Base-by-base conservation (phyloP, 1,140 invertebrate genomes). In the Zaprionus davidi region DNA sequence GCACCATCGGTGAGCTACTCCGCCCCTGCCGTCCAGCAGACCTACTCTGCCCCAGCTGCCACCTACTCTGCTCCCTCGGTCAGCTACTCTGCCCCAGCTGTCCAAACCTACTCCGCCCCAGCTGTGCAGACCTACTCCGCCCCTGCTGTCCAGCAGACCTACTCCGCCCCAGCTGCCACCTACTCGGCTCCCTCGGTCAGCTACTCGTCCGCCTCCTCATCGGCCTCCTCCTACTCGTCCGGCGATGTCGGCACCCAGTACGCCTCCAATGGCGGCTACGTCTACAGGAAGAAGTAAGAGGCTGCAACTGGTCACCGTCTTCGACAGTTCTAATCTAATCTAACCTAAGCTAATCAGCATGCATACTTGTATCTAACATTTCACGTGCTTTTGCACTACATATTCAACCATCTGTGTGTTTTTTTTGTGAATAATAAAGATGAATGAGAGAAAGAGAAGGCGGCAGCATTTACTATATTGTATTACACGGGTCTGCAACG, bases 241-340 rank as follows among this genome's bases (percentile, higher is more conserved):
- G 77, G 34, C 49, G 91, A 92, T 84, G 79, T 71, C 41, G 91
- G 87, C 60, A 92, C 91, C 62, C 91, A 92, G 79, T 92, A 92
- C 28, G 91, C 82, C 58, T 79, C 91, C 79, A 92, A 92, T 63
- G 91, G 91, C 34, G 91, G 91, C 70, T 92, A 92, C 41, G 82
- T 92, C 69, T 92, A 92, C 91, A 91, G 64, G 79, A 92, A 70
- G 82, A 92, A 88, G 85, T 88, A 85, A 79, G 74, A 44, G 55
- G 41, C 63, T 77, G 53, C 24, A 68, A 79, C 73, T 79, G 74
- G 67, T 77, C 81, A 73, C 26, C 49, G 44, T 57, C 65, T 20
- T 49, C 28, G 41, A n/a, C 56, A 31, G 58, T 26, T 62, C 58
- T 63, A 72, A 72, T 63, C 46, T 44, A 44, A 46, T 46, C 41